phyloP scores from a whole-genome alignment of 2,797 vertebrate species.

The Manis crassicaudata region DNA sequence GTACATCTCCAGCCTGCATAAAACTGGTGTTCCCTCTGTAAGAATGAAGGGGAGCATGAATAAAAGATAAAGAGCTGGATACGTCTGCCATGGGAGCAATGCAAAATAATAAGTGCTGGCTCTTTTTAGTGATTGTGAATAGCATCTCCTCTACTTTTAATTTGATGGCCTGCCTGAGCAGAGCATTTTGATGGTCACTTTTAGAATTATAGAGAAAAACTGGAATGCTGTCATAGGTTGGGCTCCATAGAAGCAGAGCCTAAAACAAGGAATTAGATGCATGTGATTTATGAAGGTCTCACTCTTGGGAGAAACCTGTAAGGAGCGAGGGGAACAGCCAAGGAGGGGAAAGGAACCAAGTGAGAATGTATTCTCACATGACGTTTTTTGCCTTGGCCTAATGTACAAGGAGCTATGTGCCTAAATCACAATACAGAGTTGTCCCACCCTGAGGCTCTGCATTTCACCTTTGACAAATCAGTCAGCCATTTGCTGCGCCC shows the following conservation, averaged over 20 bases:
- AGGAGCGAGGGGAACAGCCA: neutral
- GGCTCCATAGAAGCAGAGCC: neutral
- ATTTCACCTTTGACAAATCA: neutral
- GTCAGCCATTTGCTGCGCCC: neutral
- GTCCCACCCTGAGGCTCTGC: neutral
- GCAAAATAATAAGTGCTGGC: neutral
- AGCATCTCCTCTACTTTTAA: constrained; percentile 18
- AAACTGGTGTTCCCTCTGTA: neutral
- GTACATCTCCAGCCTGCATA: neutral
- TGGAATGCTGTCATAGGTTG: neutral
- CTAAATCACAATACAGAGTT: neutral
- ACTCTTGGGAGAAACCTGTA: constrained; percentile 9
- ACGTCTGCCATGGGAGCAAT: neutral
- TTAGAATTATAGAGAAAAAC: constrained; percentile 44
- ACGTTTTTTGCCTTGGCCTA: neutral
- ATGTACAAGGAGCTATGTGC: neutral
- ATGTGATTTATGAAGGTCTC: neutral
- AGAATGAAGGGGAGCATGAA: neutral
- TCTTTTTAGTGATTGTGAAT: neutral
- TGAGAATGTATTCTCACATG: neutral
- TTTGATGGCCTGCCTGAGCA: neutral
- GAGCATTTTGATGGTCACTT: constrained; percentile 32
- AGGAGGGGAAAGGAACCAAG: constrained; percentile 17
- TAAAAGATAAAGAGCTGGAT: constrained; percentile 46
- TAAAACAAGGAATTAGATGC: constrained; percentile 6